phyloP scores from a whole-genome alignment of 2,113 vertebrate genomes.

The Coreoperca whiteheadi region DNA sequence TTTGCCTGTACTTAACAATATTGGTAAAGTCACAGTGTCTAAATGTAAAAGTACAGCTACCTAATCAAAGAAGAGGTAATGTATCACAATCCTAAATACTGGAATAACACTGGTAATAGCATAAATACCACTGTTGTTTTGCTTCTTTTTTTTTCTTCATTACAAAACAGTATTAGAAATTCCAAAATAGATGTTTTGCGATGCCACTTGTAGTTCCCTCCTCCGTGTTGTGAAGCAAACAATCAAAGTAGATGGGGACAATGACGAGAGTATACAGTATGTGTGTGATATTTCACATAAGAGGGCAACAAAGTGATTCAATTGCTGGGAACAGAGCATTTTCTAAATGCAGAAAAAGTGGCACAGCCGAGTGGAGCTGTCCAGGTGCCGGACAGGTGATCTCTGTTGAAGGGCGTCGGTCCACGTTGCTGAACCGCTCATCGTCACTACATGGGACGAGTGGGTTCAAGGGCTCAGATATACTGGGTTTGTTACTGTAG shows the following conservation, averaged over 20 bases:
- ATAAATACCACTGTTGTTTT: too few relatives aligned
- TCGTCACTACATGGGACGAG: not conserved
- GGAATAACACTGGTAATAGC: too few relatives aligned
- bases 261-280: not conserved
- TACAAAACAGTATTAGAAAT: too few relatives aligned
- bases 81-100: not conserved
- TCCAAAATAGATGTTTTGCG: not conserved
- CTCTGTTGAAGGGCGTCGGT: not conserved
- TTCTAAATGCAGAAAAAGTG: not conserved
- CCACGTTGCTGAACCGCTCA: not conserved
- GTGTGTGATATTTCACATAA: not conserved
- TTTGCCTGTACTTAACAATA: not conserved
- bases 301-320: not conserved
- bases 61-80: not conserved
- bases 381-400: not conserved
- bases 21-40: not conserved
- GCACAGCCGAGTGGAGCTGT: not conserved
- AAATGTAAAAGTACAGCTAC: not conserved
- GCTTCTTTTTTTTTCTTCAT: too few relatives aligned
- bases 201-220: not conserved
- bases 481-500: not conserved
- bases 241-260: not conserved
- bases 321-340: not conserved
- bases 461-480: not conserved
- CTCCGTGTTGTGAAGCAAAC: not conserved